Base-by-base conservation (phyloP, 2,888 invertebrate species). In the Kuschelorhynchus macadamiae region DNA sequence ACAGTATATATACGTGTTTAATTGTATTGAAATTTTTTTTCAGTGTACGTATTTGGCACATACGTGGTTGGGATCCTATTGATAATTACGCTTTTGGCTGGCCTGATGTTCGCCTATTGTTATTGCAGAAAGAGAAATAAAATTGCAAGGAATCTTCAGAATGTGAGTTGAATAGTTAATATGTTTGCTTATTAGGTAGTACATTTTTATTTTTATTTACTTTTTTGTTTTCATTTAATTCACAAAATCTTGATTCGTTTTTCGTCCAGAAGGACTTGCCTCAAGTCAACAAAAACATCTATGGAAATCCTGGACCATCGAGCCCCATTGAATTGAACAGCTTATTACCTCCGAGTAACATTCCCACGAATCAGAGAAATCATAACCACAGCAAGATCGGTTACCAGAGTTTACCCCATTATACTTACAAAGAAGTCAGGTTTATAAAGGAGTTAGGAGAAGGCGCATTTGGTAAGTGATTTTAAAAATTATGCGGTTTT, bases 381-480 rank as follows among this genome's bases (percentile, higher is more conserved):
- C 81, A 81, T 49, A 76, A 75, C 55, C 72, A 78, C 32, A 78
- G 74, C 52, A 83, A 82, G 49, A 80, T 81, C 55, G 79, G 77
- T 20, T 79, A 81, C 61, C 83, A 82, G 69, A 81, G 92, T 76
- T 92, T 96, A 42, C 91, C 94, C 1, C 96, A 97, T 77, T 96
- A 95, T 81, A 92, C 93, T 0, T 86, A 95, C 67, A 90, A 92
- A 66, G 93, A 94, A 82, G 92, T 96, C 0, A 88, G 91, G 72
- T 95, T 97, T 80, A 87, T 95, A 47, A 95, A 96, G 81, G 95
- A 97, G 82, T 85, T 98, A 25, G 97, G 97, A 17, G 97, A 97
- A 85, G 97, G 98, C 9, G 96, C 97, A 25, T 98, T 97, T 83
- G 98, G 98, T 83, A 85, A 83, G 81, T 76, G 44, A 1, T 41